A percentile compares a stretch with the other conserved stretches of the same genome.
Evolutionary conservation across 2,113 vertebrate genomes (phyloP).

Genomic region (Dipodomys stephensi): DNA sequence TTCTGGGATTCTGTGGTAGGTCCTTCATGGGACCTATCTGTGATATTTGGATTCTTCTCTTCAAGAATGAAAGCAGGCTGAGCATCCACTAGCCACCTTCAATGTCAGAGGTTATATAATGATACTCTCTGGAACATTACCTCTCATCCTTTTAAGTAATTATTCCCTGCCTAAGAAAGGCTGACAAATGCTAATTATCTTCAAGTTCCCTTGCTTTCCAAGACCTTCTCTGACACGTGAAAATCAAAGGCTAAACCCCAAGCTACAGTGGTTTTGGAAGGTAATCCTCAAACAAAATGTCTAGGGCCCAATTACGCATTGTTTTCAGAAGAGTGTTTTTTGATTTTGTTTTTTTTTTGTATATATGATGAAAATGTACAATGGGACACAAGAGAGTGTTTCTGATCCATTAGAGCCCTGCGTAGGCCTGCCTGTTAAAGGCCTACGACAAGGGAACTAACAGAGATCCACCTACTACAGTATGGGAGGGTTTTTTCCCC

Average conservation of each 20-base stretch:
- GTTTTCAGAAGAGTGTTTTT: not conserved
- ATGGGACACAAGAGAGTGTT: not conserved
- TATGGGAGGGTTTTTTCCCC: not conserved
- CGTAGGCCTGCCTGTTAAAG: not conserved
- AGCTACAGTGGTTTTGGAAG: not conserved
- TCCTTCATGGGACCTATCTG: not conserved
- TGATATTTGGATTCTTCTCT: not conserved
- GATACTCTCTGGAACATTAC: not conserved
- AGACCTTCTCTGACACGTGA: not conserved
- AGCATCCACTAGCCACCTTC: not conserved
- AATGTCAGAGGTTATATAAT: not conserved
- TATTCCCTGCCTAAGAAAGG: not conserved
- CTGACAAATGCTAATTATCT: not conserved
- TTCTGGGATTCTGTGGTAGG: not conserved
- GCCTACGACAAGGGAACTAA: not conserved
- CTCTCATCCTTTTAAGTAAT: not conserved
- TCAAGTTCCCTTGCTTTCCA: conserved; percentile 2
- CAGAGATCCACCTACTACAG: not conserved
- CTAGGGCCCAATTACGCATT: not conserved
- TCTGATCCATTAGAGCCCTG: not conserved
- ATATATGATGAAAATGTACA: not conserved
- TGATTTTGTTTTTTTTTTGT: not conserved
- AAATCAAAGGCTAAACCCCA: conserved; percentile 31
- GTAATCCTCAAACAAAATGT: not conserved
- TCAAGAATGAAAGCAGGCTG: not conserved